phyloP scores from a whole-genome alignment of 1,140 invertebrate genomes.

The Trichoplusia ni region DNA sequence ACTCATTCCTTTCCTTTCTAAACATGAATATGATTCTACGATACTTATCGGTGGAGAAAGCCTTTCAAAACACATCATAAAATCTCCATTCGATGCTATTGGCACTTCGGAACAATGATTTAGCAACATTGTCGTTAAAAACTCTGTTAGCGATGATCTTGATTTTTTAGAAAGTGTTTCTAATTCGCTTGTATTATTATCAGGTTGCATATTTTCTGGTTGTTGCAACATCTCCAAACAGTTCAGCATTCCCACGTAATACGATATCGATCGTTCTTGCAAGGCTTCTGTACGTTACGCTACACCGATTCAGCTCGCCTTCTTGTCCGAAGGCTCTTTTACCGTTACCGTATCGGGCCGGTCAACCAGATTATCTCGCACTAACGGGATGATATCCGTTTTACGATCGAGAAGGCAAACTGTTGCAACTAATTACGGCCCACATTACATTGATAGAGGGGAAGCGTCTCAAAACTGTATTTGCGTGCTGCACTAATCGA shows the following conservation, averaged over 20 bases:
- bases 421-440: conserved; percentile 31
- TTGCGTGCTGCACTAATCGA: background rate
- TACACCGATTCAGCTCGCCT: conserved; percentile 37
- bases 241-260: conserved; percentile 47
- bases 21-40: conserved; percentile 8
- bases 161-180: conserved; percentile 38
- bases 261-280: conserved; percentile 60
- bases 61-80: conserved; percentile 12
- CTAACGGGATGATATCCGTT: conserved; percentile 56
- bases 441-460: conserved; percentile 24
- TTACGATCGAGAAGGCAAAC: conserved; percentile 24
- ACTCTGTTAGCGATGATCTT: conserved; percentile 21
- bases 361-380: conserved; percentile 50
- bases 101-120: conserved; percentile 34
- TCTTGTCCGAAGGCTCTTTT: conserved; percentile 43
- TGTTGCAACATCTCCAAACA: conserved; percentile 23
- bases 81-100: background rate
- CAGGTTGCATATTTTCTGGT: conserved; percentile 1
- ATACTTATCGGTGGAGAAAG: conserved; percentile 21
- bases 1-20: conserved; percentile 27
- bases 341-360: conserved; percentile 57
- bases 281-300: conserved; percentile 57
- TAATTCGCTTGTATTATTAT: conserved; percentile 8
- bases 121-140: conserved; percentile 28
- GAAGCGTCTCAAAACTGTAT: conserved; percentile 21